phyloP scores from a whole-genome alignment of 1,140 invertebrate species.

The Drosophila tani region DNA sequence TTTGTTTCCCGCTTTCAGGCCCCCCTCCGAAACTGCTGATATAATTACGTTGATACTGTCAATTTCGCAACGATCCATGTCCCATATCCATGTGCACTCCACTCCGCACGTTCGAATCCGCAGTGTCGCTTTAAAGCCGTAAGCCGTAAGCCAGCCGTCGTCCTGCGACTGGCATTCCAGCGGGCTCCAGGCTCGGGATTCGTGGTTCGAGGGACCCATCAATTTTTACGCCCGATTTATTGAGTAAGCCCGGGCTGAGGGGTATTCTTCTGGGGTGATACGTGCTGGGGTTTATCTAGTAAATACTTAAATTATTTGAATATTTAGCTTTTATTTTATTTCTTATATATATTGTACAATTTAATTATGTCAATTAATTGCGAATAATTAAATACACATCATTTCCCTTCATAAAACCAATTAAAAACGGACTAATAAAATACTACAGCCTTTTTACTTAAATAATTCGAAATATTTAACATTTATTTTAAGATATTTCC shows the following conservation, averaged over 20 bases:
- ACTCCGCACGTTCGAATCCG: conserved; percentile 41
- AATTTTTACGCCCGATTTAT: conserved; percentile 47
- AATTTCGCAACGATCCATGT: conserved; percentile 58
- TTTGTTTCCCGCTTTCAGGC: conserved; percentile 24
- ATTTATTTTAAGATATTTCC: neutral
- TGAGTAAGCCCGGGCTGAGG: conserved; percentile 19
- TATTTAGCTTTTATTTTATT: neutral
- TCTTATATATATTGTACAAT: too few species aligned
- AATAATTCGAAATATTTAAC: too few species aligned
- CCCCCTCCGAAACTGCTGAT: conserved; percentile 50
- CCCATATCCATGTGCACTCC: conserved; percentile 47
- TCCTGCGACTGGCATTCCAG: conserved; percentile 6
- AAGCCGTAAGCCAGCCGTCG: conserved; percentile 29
- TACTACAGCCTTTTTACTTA: too few species aligned
- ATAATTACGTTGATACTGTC: conserved; percentile 82
- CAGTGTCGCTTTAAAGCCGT: conserved; percentile 54
- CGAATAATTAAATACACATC: too few species aligned
- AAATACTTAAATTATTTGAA: too few species aligned
- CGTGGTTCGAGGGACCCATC: conserved; percentile 28
- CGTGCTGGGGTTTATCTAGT: neutral
- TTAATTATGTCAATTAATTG: too few species aligned
- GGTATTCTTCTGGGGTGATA: neutral
- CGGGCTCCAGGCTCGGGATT: conserved; percentile 2
- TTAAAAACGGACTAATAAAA: too few species aligned
- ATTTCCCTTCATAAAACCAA: too few species aligned